Percentiles rank a stretch among this genome's conserved stretches.
phyloP scores from a whole-genome alignment of 2,797 vertebrate species.

The Gadopsis bispinosus region DNA sequence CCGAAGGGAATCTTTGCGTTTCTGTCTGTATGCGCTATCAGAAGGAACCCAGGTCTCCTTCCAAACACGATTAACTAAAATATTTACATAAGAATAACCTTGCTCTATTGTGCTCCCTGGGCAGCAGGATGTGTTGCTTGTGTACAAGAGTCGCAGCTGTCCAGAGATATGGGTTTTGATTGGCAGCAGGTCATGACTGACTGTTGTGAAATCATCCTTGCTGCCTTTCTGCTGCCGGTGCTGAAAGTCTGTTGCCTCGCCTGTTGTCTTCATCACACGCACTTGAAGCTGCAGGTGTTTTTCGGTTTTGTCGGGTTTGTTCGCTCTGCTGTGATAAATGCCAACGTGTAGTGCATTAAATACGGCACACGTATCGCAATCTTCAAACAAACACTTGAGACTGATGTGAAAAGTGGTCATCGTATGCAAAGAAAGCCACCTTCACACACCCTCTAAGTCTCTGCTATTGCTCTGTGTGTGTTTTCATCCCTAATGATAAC shows the following conservation, averaged over 20 bases:
- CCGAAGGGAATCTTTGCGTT: slow-evolving; percentile 1
- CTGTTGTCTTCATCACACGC: neutral
- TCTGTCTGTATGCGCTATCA: slow-evolving; percentile 25
- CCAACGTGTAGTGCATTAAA: neutral
- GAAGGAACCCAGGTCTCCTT: slow-evolving; percentile 29
- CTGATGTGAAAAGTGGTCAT: slow-evolving; percentile 37
- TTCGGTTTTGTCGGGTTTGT: neutral
- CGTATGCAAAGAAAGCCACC: slow-evolving; percentile 33
- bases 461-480: slow-evolving; percentile 26
- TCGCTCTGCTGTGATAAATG: neutral
- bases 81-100: slow-evolving; percentile 73
- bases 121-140: slow-evolving; percentile 68
- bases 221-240: slow-evolving; percentile 7
- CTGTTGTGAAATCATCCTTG: slow-evolving; percentile 43
- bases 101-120: slow-evolving; percentile 65
- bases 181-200: slow-evolving; percentile 54
- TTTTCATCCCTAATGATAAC: slow-evolving; percentile 73
- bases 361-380: neutral
- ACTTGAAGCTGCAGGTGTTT: neutral
- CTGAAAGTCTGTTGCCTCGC: neutral
- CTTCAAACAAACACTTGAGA: slow-evolving; percentile 15
- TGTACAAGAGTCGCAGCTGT: slow-evolving; percentile 62
- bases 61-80: slow-evolving; percentile 72
- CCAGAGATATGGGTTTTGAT: slow-evolving; percentile 57
- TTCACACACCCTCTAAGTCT: neutral